Percentiles rank a stretch among this genome's conserved stretches.
Evolutionary conservation across 2,797 vertebrate genomes (phyloP).

Genomic region (Denticeps clupeoides): DNA sequence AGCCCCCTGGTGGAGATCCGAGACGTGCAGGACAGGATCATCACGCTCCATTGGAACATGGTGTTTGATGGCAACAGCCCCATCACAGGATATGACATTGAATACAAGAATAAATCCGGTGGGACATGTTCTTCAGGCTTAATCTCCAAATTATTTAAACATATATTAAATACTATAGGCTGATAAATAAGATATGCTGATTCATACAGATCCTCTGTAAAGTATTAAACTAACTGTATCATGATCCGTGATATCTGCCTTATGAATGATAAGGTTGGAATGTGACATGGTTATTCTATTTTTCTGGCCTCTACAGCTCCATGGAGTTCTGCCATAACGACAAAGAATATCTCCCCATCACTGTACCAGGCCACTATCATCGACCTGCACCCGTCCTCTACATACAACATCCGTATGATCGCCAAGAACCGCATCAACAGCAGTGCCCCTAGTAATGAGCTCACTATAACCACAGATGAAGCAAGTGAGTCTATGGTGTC

Average conservation of each 20-base stretch:
- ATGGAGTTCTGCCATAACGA: slow-evolving; percentile 95
- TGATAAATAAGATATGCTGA: no score
- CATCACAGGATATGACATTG: slow-evolving; percentile 96
- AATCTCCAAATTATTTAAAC: no score
- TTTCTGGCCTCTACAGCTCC: slow-evolving; percentile 58
- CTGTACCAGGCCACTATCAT: slow-evolving; percentile 99
- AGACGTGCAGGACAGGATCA: slow-evolving; percentile 89
- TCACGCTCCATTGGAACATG: slow-evolving; percentile 96
- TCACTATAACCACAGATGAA: slow-evolving; percentile 97
- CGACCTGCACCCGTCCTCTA: slow-evolving; percentile 94
- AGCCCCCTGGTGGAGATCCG: slow-evolving; percentile 95
- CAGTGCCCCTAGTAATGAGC: slow-evolving; percentile 95
- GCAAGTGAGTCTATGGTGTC: no score
- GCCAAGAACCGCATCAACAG: slow-evolving; percentile 97
- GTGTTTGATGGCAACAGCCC: slow-evolving; percentile 98
- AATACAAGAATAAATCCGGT: slow-evolving; percentile 99
- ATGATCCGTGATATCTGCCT: no score
- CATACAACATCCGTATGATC: slow-evolving; percentile 98
- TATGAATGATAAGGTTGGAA: no score
- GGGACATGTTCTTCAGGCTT: no score
- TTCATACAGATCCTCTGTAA: no score
- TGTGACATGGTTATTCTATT: background rate
- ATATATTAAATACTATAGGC: no score
- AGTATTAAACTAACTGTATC: no score
- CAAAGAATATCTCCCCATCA: slow-evolving; percentile 96